Conservation (phyloP, 2,113 vertebrate genomes). For the Talpa occidentalis region DNA sequence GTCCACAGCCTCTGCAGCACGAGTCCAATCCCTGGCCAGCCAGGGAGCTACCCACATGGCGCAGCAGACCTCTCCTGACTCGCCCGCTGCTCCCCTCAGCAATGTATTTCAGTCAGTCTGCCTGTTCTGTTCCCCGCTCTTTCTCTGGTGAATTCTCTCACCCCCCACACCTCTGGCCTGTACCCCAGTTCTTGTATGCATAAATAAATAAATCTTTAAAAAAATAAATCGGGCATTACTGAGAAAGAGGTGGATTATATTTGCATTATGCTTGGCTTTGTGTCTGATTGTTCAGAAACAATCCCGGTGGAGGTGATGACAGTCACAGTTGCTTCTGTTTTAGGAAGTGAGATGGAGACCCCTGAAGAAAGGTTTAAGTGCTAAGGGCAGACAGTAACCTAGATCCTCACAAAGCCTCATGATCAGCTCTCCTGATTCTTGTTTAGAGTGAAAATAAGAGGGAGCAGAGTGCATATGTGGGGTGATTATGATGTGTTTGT, state of each 20-base stretch:
- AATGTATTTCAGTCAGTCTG: no score
- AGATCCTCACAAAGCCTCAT: neutral
- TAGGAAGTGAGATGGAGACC: conserved; percentile 2
- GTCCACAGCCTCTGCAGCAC: no score
- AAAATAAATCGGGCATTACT: neutral
- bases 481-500: neutral
- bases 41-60: no score
- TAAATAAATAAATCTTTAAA: no score
- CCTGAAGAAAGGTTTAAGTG: no score
- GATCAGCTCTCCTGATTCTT: neutral
- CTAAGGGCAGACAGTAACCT: neutral
- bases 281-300: neutral
- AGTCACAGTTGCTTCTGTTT: neutral
- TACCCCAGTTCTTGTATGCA: no score
- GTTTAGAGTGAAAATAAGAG: neutral
- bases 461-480: neutral
- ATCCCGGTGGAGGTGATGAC: neutral
- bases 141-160: no score
- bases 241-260: neutral
- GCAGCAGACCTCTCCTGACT: no score
- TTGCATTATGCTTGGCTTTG: neutral
- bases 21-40: no score
- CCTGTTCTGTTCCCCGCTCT: no score
- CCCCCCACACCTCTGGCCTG: no score
- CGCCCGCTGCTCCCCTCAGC: no score